A percentile compares a stretch with the other conserved stretches of the same genome.
Evolutionary conservation across 2,113 vertebrate genomes (phyloP).

Genomic region (Anser brachyrhynchus): DNA sequence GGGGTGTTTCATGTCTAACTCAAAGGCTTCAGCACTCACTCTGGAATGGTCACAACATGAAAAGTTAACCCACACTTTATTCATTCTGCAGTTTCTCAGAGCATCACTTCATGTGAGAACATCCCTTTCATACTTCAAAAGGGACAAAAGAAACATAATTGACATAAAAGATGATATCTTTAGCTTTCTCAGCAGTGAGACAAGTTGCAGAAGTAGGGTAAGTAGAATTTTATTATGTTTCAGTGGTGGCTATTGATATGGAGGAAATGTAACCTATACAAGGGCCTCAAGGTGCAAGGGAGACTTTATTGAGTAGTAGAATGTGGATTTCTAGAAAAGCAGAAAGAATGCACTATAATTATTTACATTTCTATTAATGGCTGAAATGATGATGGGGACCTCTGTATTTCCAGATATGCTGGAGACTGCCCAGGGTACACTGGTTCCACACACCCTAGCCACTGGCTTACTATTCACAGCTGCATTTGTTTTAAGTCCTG

Average conservation of each 20-base stretch:
- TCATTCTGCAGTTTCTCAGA: neutral
- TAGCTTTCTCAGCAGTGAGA: neutral
- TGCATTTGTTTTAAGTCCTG: neutral
- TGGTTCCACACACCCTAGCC: neutral
- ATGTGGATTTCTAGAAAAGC: neutral
- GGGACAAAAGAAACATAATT: neutral
- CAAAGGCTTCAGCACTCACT: conserved; percentile 38
- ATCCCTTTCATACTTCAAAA: neutral
- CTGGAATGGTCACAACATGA: neutral
- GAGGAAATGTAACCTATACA: neutral
- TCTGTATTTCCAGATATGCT: neutral
- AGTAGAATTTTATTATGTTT: neutral
- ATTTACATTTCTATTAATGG: neutral
- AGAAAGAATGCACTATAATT: neutral
- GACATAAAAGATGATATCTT: neutral
- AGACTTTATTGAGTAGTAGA: neutral
- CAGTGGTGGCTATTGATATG: neutral
- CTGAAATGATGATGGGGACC: neutral
- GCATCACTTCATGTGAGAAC: neutral
- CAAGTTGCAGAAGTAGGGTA: neutral
- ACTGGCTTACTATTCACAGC: neutral
- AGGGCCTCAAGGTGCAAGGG: neutral
- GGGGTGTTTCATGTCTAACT: conserved; percentile 29
- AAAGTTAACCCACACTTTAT: neutral
- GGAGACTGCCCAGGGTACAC: neutral